A percentile compares a stretch with the other conserved stretches of the same genome.
phyloP scores from a whole-genome alignment of 2,113 vertebrate genomes.

The Ceuthmochares aereus region DNA sequence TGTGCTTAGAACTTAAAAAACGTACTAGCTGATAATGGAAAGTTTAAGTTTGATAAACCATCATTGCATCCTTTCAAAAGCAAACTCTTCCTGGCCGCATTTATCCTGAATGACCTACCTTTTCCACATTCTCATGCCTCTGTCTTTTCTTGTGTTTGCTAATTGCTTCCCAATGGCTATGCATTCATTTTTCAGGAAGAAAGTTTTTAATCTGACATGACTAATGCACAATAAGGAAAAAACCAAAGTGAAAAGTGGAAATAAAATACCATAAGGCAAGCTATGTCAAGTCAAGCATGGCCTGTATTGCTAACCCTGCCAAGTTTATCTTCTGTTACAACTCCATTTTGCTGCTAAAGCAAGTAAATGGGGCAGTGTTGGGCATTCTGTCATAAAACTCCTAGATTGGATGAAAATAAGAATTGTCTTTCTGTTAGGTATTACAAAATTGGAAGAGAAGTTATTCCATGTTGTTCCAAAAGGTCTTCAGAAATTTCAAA shows the following conservation, averaged over 20 bases:
- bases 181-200: background rate
- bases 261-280: background rate
- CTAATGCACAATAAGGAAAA: background rate
- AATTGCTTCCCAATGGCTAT: background rate
- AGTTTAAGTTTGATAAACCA: background rate
- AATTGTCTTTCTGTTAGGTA: background rate
- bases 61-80: background rate
- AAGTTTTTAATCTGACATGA: background rate
- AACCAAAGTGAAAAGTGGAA: background rate
- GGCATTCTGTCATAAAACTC: background rate
- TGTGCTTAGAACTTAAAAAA: background rate
- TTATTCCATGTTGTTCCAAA: background rate
- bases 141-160: background rate
- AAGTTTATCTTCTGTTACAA: background rate
- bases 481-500: background rate
- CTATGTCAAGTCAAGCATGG: background rate
- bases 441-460: background rate
- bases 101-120: background rate
- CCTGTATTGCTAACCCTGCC: background rate
- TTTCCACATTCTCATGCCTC: background rate
- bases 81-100: background rate
- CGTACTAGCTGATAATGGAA: background rate
- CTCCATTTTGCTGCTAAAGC: background rate
- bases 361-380: background rate
- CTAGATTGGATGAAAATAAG: background rate